phyloP scores from a whole-genome alignment of 1,140 invertebrate species.

The Brachionus calyciflorus region DNA sequence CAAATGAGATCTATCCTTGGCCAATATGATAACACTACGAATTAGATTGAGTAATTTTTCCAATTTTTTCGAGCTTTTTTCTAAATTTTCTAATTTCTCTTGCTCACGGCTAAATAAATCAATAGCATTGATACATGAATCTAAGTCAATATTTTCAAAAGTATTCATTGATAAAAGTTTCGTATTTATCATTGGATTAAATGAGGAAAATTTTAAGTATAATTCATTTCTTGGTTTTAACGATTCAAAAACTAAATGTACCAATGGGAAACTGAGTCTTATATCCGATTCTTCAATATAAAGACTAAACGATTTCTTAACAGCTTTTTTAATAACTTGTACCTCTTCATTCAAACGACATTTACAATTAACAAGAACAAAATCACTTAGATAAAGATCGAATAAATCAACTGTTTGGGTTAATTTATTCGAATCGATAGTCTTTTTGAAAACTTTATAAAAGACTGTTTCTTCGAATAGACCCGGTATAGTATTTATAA shows the following conservation, averaged over 20 bases:
- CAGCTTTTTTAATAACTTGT: background rate
- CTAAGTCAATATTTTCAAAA: background rate
- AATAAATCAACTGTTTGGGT: background rate
- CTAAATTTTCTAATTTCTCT: background rate
- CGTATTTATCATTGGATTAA: background rate
- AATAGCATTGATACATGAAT: background rate
- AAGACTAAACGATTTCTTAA: background rate
- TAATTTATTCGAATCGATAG: background rate
- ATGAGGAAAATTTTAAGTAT: background rate
- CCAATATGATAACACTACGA: background rate
- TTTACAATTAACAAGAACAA: slow-evolving; percentile 3
- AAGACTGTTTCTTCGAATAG: background rate
- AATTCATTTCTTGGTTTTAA: background rate
- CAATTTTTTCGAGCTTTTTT: background rate
- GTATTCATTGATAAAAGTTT: background rate
- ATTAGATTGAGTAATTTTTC: background rate
- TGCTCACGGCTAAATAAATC: background rate
- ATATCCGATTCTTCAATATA: background rate
- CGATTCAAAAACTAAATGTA: background rate
- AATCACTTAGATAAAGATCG: slow-evolving; percentile 15
- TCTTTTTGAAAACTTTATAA: background rate
- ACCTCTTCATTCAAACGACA: background rate
- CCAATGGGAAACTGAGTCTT: background rate
- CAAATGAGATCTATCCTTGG: background rate
- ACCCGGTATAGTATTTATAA: background rate